Percentiles rank a stretch among this genome's conserved stretches.
Conservation (phyloP, 2,113 vertebrate species). For the Varanus komodoensis region DNA sequence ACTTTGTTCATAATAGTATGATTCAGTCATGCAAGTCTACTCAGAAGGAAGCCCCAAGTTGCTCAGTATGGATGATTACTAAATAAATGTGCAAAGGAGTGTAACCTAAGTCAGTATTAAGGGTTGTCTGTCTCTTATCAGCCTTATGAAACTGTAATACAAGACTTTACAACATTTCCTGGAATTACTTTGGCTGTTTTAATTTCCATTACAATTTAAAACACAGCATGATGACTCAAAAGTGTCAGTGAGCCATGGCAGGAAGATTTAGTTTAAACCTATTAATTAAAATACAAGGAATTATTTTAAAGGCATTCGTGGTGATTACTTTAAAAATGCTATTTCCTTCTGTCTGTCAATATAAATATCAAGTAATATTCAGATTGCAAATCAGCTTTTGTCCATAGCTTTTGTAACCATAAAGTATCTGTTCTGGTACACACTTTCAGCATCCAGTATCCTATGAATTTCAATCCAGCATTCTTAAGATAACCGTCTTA, state of each 20-base stretch:
- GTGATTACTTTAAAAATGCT: slow-evolving; percentile 34
- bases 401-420: background rate
- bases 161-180: background rate
- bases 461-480: background rate
- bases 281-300: background rate
- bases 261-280: slow-evolving; percentile 11
- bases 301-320: slow-evolving; percentile 20
- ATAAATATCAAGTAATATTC: background rate
- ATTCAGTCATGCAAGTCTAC: background rate
- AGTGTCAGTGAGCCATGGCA: slow-evolving; percentile 19
- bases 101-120: slow-evolving; percentile 2
- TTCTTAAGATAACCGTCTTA: background rate
- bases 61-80: no score
- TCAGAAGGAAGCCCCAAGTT: background rate
- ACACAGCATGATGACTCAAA: background rate
- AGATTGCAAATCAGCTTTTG: slow-evolving; percentile 6
- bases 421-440: background rate
- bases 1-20: background rate
- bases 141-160: slow-evolving; percentile 16
- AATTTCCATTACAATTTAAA: slow-evolving; percentile 38
- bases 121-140: background rate
- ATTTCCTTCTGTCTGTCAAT: slow-evolving; percentile 32
- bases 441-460: slow-evolving; percentile 7
- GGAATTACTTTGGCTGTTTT: slow-evolving; percentile 4
- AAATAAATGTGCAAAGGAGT: no score